These are phyloP conservation scores for Gobius niger DNA, from an alignment of 2,113 vertebrate species.

Conservation along the genomic window DNA sequence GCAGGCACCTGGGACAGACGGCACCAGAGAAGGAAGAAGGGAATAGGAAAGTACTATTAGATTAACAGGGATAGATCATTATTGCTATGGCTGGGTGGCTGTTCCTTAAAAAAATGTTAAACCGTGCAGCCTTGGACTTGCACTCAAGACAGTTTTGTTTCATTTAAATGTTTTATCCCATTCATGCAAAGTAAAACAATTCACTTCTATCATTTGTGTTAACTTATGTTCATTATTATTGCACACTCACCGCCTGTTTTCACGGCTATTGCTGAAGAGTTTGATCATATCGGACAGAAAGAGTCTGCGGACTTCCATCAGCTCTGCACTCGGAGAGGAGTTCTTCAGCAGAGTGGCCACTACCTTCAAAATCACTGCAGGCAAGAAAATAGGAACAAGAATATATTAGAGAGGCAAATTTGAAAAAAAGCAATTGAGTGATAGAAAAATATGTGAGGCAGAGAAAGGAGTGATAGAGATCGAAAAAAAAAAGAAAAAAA, in stretches of 20 bases:
- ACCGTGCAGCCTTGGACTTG: too few relatives aligned
- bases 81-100: not conserved
- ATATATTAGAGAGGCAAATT: conserved; percentile 11
- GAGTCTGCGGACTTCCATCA: conserved; percentile 97
- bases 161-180: too few relatives aligned
- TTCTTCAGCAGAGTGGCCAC: conserved; percentile 97
- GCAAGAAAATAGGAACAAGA: not conserved
- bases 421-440: conserved; percentile 8
- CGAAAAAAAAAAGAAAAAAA: conserved; percentile 19
- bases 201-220: too few relatives aligned
- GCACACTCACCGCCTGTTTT: conserved; percentile 89
- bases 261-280: conserved; percentile 97
- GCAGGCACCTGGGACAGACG: conserved; percentile 83
- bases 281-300: conserved; percentile 99
- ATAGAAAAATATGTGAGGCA: conserved; percentile 11
- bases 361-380: conserved; percentile 96
- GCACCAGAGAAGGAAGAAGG: not conserved
- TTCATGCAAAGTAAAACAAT: too few relatives aligned
- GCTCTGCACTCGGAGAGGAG: conserved; percentile 91
- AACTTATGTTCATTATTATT: not conserved
- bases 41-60: not conserved
- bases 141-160: too few relatives aligned
- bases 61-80: not conserved
- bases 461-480: conserved; percentile 7
- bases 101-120: too few relatives aligned